Evolutionary conservation across 2,888 invertebrate genomes (phyloP).

Genomic region (Hypomecis atomaria): DNA sequence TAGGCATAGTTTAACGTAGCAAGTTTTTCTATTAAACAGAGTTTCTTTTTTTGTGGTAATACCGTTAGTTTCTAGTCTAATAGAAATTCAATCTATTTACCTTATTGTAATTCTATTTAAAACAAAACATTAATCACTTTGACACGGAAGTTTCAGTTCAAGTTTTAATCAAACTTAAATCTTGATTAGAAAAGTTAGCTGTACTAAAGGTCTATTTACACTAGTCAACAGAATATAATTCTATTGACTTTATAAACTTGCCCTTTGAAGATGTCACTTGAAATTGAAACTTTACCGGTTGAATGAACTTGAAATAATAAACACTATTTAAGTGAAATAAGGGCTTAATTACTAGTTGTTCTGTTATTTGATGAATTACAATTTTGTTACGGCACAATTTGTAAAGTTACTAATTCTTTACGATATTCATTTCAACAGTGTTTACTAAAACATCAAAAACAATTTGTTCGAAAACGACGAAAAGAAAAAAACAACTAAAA

Average conservation of each 20-base stretch:
- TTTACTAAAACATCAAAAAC: no score
- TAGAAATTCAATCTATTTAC: no score
- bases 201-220: constrained; percentile 3
- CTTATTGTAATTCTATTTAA: neutral
- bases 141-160: neutral
- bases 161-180: neutral
- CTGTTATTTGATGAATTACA: neutral
- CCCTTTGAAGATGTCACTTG: neutral
- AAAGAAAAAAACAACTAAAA: no score
- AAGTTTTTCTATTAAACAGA: no score
- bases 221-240: neutral
- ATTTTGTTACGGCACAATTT: neutral
- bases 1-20: no score
- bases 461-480: no score
- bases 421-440: no score
- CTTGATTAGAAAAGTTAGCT: neutral
- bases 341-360: neutral
- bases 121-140: neutral
- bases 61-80: no score
- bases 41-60: no score
- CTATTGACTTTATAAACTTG: neutral
- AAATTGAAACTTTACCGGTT: constrained; percentile 5
- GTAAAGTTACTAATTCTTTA: no score
- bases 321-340: neutral
- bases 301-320: neutral